phyloP scores from a whole-genome alignment of 2,113 vertebrate species.

The Micronycteris hirsuta region DNA sequence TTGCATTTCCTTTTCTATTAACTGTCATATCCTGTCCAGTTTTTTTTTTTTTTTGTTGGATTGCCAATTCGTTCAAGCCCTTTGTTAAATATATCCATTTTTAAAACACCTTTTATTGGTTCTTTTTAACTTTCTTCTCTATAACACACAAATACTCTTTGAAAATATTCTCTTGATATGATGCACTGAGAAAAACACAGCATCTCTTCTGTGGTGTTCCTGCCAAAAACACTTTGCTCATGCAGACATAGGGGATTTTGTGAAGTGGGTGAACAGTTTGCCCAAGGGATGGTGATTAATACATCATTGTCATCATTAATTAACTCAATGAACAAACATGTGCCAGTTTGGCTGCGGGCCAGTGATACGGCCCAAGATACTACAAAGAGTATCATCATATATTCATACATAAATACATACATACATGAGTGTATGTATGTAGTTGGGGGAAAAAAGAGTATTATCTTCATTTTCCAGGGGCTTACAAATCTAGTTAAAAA shows the following conservation, averaged over 20 bases:
- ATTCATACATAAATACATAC: too few species aligned
- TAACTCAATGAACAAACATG: not conserved
- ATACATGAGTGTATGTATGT: too few species aligned
- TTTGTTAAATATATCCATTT: not conserved
- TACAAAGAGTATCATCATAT: not conserved
- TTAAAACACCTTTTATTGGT: not conserved
- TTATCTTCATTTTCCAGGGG: not conserved
- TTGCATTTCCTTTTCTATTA: not conserved
- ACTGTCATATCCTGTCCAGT: not conserved
- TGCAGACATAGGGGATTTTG: not conserved
- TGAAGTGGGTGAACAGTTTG: not conserved
- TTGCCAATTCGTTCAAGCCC: not conserved
- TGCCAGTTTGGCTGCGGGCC: not conserved
- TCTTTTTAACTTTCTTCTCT: not conserved
- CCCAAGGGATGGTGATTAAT: not conserved
- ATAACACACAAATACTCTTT: not conserved
- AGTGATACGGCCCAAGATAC: not conserved
- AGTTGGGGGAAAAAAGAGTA: too few species aligned
- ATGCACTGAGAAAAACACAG: not conserved
- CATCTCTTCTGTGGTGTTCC: not conserved
- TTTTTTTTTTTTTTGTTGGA: not conserved
- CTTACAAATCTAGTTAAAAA: not conserved
- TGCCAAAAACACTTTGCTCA: not conserved
- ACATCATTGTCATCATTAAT: not conserved
- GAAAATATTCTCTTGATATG: not conserved